A percentile compares a stretch with the other conserved stretches of the same genome.
Conservation (phyloP, 1,140 invertebrate species). For the Drosophila orena region DNA sequence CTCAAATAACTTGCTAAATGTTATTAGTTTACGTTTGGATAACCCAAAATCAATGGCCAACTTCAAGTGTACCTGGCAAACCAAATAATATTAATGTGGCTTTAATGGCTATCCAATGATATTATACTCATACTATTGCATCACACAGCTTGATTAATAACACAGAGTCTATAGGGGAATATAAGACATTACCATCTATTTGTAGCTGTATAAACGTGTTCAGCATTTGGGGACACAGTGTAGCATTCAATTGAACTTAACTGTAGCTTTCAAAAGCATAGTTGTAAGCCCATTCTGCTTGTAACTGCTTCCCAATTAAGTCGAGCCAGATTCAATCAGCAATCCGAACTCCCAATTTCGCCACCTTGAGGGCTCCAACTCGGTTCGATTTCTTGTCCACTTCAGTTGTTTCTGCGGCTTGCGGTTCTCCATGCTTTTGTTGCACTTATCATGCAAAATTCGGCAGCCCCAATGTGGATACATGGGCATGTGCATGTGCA, state of each 20-base stretch:
- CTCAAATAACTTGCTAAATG: background rate
- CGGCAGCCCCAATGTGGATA: constrained; percentile 8
- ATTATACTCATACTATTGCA: background rate
- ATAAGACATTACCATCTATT: background rate
- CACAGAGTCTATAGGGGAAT: background rate
- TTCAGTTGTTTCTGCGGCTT: constrained; percentile 62
- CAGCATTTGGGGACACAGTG: background rate
- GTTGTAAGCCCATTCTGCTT: constrained; percentile 1
- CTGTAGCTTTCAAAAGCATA: background rate
- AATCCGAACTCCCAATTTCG: constrained; percentile 39
- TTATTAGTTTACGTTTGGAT: too few species aligned
- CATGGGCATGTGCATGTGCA: background rate
- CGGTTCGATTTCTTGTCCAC: constrained; percentile 15
- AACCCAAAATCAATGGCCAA: background rate
- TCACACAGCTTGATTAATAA: background rate
- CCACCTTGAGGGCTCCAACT: constrained; percentile 35
- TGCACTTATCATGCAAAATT: constrained; percentile 55
- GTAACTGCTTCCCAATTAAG: constrained; percentile 18
- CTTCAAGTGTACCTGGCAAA: background rate
- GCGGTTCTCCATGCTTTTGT: constrained; percentile 29
- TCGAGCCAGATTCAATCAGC: constrained; percentile 29
- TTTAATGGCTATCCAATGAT: background rate
- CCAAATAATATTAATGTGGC: background rate
- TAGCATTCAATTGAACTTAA: constrained; percentile 1
- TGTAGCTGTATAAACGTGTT: background rate